Conservation (phyloP, 1,140 invertebrate genomes). For the Agrilus planipennis region DNA sequence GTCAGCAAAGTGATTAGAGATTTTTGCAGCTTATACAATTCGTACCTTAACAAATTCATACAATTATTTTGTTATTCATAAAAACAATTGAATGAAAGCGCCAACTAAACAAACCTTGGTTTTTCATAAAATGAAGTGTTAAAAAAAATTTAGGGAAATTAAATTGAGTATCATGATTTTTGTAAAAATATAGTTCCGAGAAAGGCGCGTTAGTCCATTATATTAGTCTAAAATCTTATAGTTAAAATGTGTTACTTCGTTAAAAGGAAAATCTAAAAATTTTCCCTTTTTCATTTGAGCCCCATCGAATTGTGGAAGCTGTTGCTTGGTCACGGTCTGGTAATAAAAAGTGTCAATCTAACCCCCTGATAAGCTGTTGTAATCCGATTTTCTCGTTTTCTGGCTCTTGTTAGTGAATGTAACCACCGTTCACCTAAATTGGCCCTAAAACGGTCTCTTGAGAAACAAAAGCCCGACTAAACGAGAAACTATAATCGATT, state of each 20-base stretch:
- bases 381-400: constrained; percentile 32
- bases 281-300: not conserved
- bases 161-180: too few species aligned
- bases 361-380: constrained; percentile 27
- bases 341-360: constrained; percentile 27
- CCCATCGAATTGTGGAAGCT: not conserved
- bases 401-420: constrained; percentile 26
- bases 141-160: too few species aligned
- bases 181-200: too few species aligned
- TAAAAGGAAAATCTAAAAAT: not conserved
- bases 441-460: constrained; percentile 18
- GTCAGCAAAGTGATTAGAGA: too few species aligned
- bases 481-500: constrained; percentile 1
- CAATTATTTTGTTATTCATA: too few species aligned
- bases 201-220: too few species aligned
- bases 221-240: too few species aligned
- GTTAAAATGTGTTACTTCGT: not conserved
- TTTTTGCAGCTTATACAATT: too few species aligned
- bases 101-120: too few species aligned
- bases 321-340: constrained; percentile 7
- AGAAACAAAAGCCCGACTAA: constrained; percentile 7
- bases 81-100: too few species aligned
- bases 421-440: constrained; percentile 23
- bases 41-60: too few species aligned
- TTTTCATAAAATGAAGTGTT: too few species aligned